Evolutionary conservation across 1,140 invertebrate genomes (phyloP), one percentile per base, ranked within the genome.

Genomic region (Drosophila subpulchrella): DNA sequence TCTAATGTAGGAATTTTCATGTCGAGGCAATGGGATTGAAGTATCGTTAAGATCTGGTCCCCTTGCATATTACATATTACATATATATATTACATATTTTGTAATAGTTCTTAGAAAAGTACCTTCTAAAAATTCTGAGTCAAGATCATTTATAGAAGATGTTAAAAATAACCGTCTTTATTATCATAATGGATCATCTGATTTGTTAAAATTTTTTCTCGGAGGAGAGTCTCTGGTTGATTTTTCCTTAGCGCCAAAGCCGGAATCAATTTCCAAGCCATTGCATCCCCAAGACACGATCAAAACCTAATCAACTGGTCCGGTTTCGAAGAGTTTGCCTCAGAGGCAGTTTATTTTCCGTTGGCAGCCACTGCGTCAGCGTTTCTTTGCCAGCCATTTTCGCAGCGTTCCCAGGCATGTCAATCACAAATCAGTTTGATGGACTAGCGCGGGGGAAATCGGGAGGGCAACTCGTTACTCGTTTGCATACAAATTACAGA

Each of bases 401-500:
- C 63, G 41, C 51, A 58, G 51, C 61, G 47, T 57, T 51, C 53
- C 47, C 61, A 32, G 42, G 42, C 46, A 51, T 68, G 81, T 84
- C 81, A 84, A 84, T 84, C 73, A 85, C 76, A 65, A 81, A 84
- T 84, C 81, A 80, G 81, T 84, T 59, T 68, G 48, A 62, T 20
- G 59, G 57, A 62, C 11, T 44, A 34, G n/a, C 13, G 55, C 12
- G 38, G 55, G 13, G 58, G 27, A 24, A 70, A 36, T 41, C 17
- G 53, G 44, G 27, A 47, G 42, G 57, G 41, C 39, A 70, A 50
- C 62, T 68, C 62, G 74, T 56, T 68, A 56, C 78, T 81, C 82
- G 82, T 82, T 79, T 86, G 82, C 82, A 86, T 82, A 79, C 78
- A 82, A 86, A 86, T 86, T 86, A 86, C 82, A 79, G 83, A 86